phyloP scores from a whole-genome alignment of 1,140 invertebrate genomes.

The Pemphigus obesinymphae region DNA sequence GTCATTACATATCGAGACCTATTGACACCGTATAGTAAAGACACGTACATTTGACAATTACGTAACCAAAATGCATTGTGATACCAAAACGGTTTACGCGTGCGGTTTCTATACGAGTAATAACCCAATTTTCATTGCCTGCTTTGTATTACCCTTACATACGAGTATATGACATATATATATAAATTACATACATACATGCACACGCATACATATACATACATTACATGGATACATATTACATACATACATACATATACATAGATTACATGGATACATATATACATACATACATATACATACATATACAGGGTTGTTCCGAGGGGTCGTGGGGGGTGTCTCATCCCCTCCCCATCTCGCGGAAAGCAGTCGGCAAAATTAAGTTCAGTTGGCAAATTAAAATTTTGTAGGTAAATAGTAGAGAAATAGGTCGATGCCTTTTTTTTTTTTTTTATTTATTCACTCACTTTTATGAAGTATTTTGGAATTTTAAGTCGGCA shows the following conservation, averaged over 20 bases:
- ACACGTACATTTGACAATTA: slow-evolving; percentile 17
- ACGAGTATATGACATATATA: neutral
- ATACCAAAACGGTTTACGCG: neutral
- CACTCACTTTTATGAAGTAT: too few relatives aligned
- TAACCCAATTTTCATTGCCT: neutral
- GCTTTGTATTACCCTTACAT: neutral
- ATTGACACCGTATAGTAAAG: neutral
- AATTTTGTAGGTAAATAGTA: too few relatives aligned
- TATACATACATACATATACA: neutral
- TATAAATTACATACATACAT: too few relatives aligned
- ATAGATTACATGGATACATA: neutral
- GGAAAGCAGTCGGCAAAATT: too few relatives aligned
- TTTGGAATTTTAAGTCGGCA: too few relatives aligned
- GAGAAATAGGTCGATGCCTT: too few relatives aligned
- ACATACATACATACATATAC: neutral
- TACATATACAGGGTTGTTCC: too few relatives aligned
- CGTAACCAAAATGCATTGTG: neutral
- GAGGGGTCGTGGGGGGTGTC: too few relatives aligned
- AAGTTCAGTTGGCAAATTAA: too few relatives aligned
- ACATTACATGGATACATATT: neutral
- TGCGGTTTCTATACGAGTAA: neutral
- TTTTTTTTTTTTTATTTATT: too few relatives aligned
- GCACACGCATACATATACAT: too few relatives aligned
- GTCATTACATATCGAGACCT: neutral
- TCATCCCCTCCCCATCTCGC: too few relatives aligned